phyloP scores from a whole-genome alignment of 2,113 vertebrate genomes.

The Cephalopholis sonnerati region DNA sequence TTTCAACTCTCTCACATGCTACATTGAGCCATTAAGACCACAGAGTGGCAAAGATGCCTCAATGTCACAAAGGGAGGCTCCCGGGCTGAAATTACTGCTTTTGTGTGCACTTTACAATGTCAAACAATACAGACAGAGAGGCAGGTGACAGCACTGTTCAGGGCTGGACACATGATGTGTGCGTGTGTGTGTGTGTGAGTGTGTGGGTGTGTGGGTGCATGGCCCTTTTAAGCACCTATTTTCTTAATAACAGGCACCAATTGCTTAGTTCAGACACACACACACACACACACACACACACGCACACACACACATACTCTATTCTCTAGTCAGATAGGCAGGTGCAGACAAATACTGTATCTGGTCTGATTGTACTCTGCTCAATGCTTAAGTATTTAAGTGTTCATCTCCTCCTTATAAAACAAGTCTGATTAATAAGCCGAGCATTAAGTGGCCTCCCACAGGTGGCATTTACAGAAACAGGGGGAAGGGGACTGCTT shows the following conservation, averaged over 20 bases:
- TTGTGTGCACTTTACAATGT: constrained; percentile 61
- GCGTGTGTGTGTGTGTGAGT: neutral
- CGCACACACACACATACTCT: constrained; percentile 23
- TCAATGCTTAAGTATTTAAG: constrained; percentile 58
- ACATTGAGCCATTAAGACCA: constrained; percentile 53
- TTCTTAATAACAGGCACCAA: constrained; percentile 50
- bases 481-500: constrained; percentile 41
- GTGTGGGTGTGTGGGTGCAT: neutral
- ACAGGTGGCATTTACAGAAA: constrained; percentile 63
- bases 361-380: constrained; percentile 55
- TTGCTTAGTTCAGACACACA: constrained; percentile 23
- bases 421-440: constrained; percentile 70
- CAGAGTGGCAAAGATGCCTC: constrained; percentile 49
- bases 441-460: constrained; percentile 65
- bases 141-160: constrained; percentile 65
- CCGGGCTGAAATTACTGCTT: constrained; percentile 54
- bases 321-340: constrained; percentile 49
- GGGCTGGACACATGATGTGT: neutral
- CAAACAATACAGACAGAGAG: constrained; percentile 59
- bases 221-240: constrained; percentile 39
- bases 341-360: constrained; percentile 61
- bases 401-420: constrained; percentile 64
- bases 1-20: constrained; percentile 22
- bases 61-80: constrained; percentile 58
- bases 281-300: constrained; percentile 15